A percentile compares a stretch with the other conserved stretches of the same genome.
phyloP scores from a whole-genome alignment of 2,797 vertebrate species.

The Allobates femoralis region DNA sequence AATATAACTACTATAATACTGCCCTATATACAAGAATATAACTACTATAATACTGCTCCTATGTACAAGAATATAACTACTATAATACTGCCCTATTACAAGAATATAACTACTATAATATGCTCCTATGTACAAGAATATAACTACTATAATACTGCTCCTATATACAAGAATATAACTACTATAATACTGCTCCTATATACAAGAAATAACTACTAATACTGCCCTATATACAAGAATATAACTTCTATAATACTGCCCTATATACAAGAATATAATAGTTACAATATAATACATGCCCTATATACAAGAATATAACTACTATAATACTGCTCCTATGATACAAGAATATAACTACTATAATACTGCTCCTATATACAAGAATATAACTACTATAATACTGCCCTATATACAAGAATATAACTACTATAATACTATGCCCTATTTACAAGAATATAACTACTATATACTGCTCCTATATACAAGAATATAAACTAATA shows the following conservation, averaged over 20 bases:
- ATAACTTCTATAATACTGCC: no score
- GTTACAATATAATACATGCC: no score
- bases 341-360: no score
- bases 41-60: neutral
- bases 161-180: constrained; percentile 11
- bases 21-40: constrained; percentile 8
- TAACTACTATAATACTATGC: neutral
- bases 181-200: constrained; percentile 6
- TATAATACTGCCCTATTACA: constrained; percentile 1
- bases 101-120: constrained; percentile 4
- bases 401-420: no score
- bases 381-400: no score
- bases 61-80: constrained; percentile 9
- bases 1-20: no score
- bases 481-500: constrained; percentile 8
- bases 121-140: constrained; percentile 10
- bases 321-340: constrained; percentile 3
- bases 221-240: no score
- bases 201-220: no score
- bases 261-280: no score
- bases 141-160: neutral
- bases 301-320: constrained; percentile 4
- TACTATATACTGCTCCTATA: constrained; percentile 2
- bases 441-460: constrained; percentile 2
- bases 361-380: no score